Conservation (phyloP, 1,140 invertebrate species). For the Chelonus insularis region DNA sequence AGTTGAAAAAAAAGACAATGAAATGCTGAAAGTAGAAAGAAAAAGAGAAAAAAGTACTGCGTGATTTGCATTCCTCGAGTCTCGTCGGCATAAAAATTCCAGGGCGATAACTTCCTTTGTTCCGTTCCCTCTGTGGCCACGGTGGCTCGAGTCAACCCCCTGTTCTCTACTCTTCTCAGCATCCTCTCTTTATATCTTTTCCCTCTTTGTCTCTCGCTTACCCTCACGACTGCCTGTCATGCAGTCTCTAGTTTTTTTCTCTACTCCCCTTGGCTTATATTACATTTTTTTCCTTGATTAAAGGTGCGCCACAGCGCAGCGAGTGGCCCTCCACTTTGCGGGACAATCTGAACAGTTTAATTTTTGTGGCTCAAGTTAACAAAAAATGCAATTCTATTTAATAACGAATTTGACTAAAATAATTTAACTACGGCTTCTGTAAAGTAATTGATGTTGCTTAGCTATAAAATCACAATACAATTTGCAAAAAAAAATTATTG, state of each 20-base stretch:
- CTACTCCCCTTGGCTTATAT: slow-evolving; percentile 52
- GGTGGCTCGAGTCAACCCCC: slow-evolving; percentile 36
- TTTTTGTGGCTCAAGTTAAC: slow-evolving; percentile 8
- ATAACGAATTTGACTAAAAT: background rate
- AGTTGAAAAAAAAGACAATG: slow-evolving; percentile 23
- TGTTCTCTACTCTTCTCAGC: too few species aligned
- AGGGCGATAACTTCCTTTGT: slow-evolving; percentile 59
- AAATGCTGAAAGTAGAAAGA: slow-evolving; percentile 34
- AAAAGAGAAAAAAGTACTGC: slow-evolving; percentile 28
- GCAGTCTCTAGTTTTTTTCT: slow-evolving; percentile 23
- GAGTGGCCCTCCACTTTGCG: slow-evolving; percentile 7
- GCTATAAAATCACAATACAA: too few species aligned
- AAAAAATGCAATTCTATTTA: background rate
- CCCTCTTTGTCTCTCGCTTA: background rate
- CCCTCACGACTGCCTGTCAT: slow-evolving; percentile 1
- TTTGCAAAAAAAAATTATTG: too few species aligned
- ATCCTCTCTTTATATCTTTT: background rate
- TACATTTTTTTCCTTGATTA: slow-evolving; percentile 56
- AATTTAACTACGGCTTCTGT: too few species aligned
- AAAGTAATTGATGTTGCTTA: too few species aligned
- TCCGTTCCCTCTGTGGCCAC: slow-evolving; percentile 47
- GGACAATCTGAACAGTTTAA: slow-evolving; percentile 16
- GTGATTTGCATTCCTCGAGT: slow-evolving; percentile 58
- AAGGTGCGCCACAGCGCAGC: slow-evolving; percentile 35
- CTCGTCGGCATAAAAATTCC: slow-evolving; percentile 59